Evolutionary conservation across 2,888 invertebrate genomes (phyloP).

Genomic region (Caprella mutica): DNA sequence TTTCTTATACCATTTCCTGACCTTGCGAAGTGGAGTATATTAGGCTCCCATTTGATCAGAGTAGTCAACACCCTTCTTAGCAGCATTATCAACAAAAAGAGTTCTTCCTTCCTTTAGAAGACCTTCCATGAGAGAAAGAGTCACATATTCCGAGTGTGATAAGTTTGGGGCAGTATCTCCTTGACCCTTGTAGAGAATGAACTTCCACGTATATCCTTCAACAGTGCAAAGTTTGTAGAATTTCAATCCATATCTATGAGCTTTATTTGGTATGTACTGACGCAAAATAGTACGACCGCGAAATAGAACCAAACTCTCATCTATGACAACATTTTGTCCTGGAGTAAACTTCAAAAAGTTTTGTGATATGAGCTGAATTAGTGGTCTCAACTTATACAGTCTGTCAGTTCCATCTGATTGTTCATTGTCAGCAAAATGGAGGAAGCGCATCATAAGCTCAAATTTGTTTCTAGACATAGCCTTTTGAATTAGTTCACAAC

Average conservation of each 20-base stretch:
- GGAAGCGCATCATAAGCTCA: too few relatives aligned
- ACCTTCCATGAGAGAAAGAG: not conserved
- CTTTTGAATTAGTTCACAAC: too few relatives aligned
- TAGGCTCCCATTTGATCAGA: too few relatives aligned
- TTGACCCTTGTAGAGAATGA: not conserved
- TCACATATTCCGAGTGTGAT: not conserved
- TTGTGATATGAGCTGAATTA: constrained; percentile 2
- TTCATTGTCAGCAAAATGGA: too few relatives aligned
- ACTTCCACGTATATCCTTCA: constrained; percentile 1
- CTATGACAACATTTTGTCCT: not conserved
- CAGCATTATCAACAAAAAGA: not conserved
- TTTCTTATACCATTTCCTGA: too few relatives aligned
- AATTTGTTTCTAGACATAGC: too few relatives aligned
- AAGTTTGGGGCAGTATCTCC: not conserved
- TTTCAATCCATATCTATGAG: not conserved
- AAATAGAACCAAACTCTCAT: constrained; percentile 2
- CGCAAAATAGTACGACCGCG: not conserved
- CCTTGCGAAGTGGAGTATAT: too few relatives aligned
- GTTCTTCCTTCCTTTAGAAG: not conserved
- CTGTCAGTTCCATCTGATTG: too few relatives aligned
- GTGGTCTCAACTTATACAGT: not conserved
- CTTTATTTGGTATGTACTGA: not conserved
- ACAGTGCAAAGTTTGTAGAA: not conserved
- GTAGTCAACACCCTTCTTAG: too few relatives aligned
- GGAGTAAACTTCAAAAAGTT: not conserved